Evolutionary conservation across 53 echinoderm and acorn worm species (phyloP), one percentile per base, ranked within the genome.

Genomic region (Apostichopus leukothele): DNA sequence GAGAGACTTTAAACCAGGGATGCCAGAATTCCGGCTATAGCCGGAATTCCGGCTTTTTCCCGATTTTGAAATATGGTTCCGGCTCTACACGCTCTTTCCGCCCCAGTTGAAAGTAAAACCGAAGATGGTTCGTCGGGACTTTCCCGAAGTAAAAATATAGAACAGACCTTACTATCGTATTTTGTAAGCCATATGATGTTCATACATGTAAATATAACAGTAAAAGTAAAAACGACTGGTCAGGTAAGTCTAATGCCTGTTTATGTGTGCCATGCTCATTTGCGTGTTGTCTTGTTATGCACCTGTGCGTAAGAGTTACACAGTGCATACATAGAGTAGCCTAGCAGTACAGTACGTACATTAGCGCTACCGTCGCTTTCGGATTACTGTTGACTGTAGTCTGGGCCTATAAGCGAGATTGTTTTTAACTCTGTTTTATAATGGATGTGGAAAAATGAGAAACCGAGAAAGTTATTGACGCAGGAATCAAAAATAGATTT

Each of bases 371-470:
- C 13, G 13, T 61, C 61, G 5, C 61, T 11, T 9, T 61, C 9
- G 61, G 61, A 0, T 13, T 61, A 13, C 13, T 11, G 13, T 13
- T 61, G 13, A 13, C 5, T 61, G 10, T 61, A 61, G 10, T 11
- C 1, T 9, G 0, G 61, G 13, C 61, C 13, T 61, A 61, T 61
- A 61, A 61, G 61, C 0, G 61, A 9, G 10, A 61, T 61, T 0
- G 61, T 13, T 4, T 11, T 61, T 25, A 9, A 6, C 0, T 61
- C 61, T 39, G 39, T 39, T 39, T 39, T 39, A 78, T 39, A 83
- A 88, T 88, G 88, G 88, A 88, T 88, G 75, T 88, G 51, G 14
- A 88, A 52, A 88, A 75, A 76, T 51, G 76, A 76, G 18, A 50
- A 16, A 53, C 5, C 55, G 18, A 75, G 9, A 75, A 88, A 23